These are phyloP conservation scores for Drosophila seguyi DNA, from an alignment of 1,140 invertebrate genomes.

Conservation along the genomic window DNA sequence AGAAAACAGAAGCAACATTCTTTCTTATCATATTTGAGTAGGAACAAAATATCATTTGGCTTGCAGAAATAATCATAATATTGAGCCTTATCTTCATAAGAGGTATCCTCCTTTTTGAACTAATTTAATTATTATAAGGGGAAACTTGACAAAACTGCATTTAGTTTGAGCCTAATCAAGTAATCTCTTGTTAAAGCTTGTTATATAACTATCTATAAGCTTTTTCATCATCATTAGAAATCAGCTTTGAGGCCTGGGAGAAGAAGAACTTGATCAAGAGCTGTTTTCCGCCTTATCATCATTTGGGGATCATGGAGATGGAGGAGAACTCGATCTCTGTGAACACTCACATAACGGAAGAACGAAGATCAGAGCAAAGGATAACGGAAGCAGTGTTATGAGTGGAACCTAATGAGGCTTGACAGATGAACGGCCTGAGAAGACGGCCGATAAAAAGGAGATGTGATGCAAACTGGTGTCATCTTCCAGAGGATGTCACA, in stretches of 20 bases:
- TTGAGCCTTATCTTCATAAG: background rate
- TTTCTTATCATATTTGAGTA: background rate
- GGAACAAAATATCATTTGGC: background rate
- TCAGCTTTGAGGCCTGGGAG: background rate
- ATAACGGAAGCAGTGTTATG: conserved; percentile 42
- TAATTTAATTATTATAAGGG: background rate
- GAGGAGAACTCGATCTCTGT: conserved; percentile 14
- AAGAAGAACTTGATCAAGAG: background rate
- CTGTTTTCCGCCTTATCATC: conserved; percentile 7
- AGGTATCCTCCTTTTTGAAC: background rate
- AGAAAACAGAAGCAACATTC: background rate
- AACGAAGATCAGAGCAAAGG: conserved; percentile 42
- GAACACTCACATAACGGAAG: conserved; percentile 33
- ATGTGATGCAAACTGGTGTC: conserved; percentile 19
- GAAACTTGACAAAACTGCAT: background rate
- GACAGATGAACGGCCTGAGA: conserved; percentile 38
- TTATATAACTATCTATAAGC: background rate
- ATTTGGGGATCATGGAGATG: background rate
- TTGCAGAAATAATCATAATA: background rate
- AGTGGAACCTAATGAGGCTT: conserved; percentile 53
- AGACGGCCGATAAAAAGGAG: conserved; percentile 10
- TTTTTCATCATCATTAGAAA: conserved; percentile 1
- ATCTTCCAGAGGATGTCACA: conserved; percentile 36
- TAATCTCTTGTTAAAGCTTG: background rate
- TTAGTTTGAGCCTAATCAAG: background rate